These are phyloP conservation scores for Eupithecia vulgata DNA, from an alignment of 2,888 invertebrate genomes.

Conservation along the genomic window DNA sequence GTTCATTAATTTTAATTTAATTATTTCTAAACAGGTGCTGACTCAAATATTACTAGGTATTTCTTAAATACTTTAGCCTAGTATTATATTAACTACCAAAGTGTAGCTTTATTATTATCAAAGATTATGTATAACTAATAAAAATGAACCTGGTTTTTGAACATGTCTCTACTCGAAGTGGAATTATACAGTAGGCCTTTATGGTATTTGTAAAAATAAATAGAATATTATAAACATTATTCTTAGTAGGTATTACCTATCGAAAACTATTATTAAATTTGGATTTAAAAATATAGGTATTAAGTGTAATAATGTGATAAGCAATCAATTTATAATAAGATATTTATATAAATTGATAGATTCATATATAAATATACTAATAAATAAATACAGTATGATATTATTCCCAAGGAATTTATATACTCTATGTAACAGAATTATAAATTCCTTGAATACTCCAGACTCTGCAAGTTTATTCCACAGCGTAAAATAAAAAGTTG, in stretches of 20 bases:
- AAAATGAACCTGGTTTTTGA: background rate
- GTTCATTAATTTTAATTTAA: background rate
- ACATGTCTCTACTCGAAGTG: background rate
- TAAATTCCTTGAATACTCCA: background rate
- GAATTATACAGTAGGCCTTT: background rate
- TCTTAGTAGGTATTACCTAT: background rate
- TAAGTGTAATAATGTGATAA: conserved; percentile 7
- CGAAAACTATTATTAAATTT: background rate
- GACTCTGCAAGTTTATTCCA: background rate
- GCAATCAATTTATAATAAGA: background rate
- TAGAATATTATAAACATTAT: background rate
- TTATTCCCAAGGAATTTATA: background rate
- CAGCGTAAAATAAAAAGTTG: background rate
- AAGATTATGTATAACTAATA: background rate
- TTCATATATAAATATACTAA: background rate
- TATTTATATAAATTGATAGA: background rate
- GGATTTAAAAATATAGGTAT: background rate
- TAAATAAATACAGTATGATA: background rate
- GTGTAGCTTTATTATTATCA: background rate
- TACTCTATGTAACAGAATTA: too few relatives aligned
- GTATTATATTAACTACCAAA: background rate
- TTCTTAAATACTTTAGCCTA: too few relatives aligned
- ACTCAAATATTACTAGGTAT: background rate
- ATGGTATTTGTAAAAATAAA: background rate
- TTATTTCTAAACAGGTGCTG: background rate